phyloP scores from a whole-genome alignment of 2,113 vertebrate genomes.

The Corythornis cristatus region DNA sequence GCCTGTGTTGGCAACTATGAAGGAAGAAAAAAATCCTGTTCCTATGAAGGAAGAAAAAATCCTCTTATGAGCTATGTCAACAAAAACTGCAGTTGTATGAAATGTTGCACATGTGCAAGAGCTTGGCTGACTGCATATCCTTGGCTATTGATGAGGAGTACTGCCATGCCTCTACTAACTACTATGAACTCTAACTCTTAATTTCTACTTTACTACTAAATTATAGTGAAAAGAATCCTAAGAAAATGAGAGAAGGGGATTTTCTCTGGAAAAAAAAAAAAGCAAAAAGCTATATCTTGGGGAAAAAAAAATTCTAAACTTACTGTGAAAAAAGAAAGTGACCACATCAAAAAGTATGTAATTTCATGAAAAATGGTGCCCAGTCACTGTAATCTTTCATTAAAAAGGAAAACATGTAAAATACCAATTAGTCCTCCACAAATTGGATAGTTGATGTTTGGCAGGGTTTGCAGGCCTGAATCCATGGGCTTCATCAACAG shows the following conservation, averaged over 20 bases:
- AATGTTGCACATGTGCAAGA: not conserved
- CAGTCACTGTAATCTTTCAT: not conserved
- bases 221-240: not conserved
- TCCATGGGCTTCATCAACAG: conserved; percentile 9
- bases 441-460: conserved; percentile 15
- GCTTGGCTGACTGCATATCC: not conserved
- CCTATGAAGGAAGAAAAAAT: not conserved
- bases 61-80: not conserved
- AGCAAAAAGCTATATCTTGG: not conserved
- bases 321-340: not conserved
- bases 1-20: not conserved
- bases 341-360: not conserved
- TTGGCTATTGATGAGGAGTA: not conserved
- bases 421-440: conserved; percentile 7
- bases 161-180: not conserved
- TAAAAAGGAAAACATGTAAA: conserved; percentile 24
- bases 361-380: not conserved
- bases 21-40: not conserved
- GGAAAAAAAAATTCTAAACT: not conserved
- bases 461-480: not conserved
- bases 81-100: not conserved
- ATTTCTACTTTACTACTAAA: not conserved
- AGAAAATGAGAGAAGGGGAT: not conserved
- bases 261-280: not conserved
- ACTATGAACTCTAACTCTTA: too few relatives aligned